These are phyloP conservation scores for Cheilosia soror DNA, from an alignment of 2,888 invertebrate genomes.

Conservation along the genomic window DNA sequence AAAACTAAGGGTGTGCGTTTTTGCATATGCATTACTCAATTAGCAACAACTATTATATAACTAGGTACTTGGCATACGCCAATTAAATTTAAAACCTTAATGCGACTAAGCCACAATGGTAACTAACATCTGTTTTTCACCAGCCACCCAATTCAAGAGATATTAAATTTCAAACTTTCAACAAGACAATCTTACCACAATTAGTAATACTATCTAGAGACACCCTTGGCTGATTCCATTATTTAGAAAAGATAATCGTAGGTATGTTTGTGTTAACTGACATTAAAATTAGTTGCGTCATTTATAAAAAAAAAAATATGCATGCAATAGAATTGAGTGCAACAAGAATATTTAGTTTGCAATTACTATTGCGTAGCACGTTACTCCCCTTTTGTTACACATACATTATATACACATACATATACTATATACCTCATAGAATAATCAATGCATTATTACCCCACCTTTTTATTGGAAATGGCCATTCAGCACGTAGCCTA, in stretches of 20 bases:
- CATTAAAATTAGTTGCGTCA: constrained; percentile 40
- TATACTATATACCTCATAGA: constrained; percentile 1
- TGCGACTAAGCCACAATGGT: constrained; percentile 53
- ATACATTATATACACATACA: too few relatives aligned
- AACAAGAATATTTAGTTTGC: constrained; percentile 23
- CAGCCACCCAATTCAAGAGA: constrained; percentile 40
- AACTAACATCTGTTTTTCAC: constrained; percentile 44
- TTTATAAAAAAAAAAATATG: constrained; percentile 9
- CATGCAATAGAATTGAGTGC: constrained; percentile 50
- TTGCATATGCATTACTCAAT: constrained; percentile 52
- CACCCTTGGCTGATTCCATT: constrained; percentile 69
- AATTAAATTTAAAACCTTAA: constrained; percentile 56
- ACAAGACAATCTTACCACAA: constrained; percentile 42
- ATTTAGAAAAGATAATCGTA: constrained; percentile 8
- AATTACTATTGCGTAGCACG: constrained; percentile 35
- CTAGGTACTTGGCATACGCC: constrained; percentile 44
- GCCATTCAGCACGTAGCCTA: constrained; percentile 43
- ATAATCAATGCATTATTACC: constrained; percentile 42
- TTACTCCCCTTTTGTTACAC: constrained; percentile 18
- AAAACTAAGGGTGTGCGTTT: not conserved
- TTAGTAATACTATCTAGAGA: constrained; percentile 61
- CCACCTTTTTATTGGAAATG: constrained; percentile 42
- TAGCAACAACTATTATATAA: constrained; percentile 47
- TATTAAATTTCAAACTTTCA: constrained; percentile 61
- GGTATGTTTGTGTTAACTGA: not conserved